Base-by-base conservation (phyloP, 2,888 invertebrate genomes). In the Sarcophaga variegata region DNA sequence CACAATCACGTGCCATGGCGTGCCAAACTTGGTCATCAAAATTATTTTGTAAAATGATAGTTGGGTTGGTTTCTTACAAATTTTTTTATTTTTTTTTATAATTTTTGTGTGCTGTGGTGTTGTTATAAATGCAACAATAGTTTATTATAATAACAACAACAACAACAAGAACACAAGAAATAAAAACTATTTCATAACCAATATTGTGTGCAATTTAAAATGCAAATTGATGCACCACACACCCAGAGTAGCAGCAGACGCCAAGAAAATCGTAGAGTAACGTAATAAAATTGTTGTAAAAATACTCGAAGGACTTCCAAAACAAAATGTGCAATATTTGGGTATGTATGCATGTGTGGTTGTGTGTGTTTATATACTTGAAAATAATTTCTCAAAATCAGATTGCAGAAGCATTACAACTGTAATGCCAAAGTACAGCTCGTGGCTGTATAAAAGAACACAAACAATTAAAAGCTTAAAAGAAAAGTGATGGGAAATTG, bases 181-280 rank as follows among this genome's bases (percentile, higher is more conserved):
- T 14, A 60, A 80, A 75, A 54, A 47, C 67, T 47, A 80, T 86
- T 86, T 77, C 63, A 86, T 71, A 83, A 86, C 69, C 76, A 83
- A 83, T 76, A 80, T 80, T 80, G n/a, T 69, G 10, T 64, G 79
- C 76, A 83, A 83, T 83, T 86, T 86, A 69, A 83, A 83, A 86
- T 86, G 80, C 76, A 86, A 81, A 86, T 81, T 81, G 59, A 77
- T 86, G 83, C 63, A 76, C 54, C 20, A 49, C 49, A 14, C 63
- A 76, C 54, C 8, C 54, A 17, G 4, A 75, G 60, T 64, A 60
- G 66, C 66, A 62, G 5, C n/a, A 63, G 63, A 22, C 74, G 10
- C 17, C 17, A 47, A 20, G 64, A 59, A 62, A 79, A 1, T 45
- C 17, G 17, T 14, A 49, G 22, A 60, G 14, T 25, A 37, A 70